Conservation (phyloP, 2,797 vertebrate species). For the Cynopterus sphinx region DNA sequence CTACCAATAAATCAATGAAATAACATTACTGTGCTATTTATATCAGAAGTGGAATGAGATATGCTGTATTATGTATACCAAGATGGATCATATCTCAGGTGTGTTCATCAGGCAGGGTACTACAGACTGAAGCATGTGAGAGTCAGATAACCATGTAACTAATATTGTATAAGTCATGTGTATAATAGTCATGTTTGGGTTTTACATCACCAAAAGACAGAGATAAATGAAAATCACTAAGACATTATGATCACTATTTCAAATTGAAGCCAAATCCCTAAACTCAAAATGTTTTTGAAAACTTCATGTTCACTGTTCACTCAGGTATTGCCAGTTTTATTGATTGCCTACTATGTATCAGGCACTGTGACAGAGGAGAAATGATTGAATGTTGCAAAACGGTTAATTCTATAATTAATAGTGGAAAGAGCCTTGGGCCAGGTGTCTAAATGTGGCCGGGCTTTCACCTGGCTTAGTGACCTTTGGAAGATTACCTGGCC, state of each 20-base stretch:
- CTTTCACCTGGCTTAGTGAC: background rate
- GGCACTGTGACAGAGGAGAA: background rate
- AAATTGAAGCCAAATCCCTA: background rate
- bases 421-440: background rate
- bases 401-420: background rate
- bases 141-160: background rate
- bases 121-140: background rate
- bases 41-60: background rate
- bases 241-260: background rate
- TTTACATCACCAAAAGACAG: background rate
- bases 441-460: background rate
- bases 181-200: background rate
- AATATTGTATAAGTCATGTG: background rate
- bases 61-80: background rate
- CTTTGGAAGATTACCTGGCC: constrained; percentile 3
- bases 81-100: background rate
- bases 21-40: background rate
- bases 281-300: background rate
- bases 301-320: background rate
- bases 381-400: background rate
- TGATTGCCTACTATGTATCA: background rate
- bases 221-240: background rate
- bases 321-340: background rate
- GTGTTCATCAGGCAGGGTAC: background rate
- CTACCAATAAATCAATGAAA: background rate